A percentile compares a stretch with the other conserved stretches of the same genome.
These are phyloP conservation scores for Micropterix aruncella DNA, from an alignment of 2,888 invertebrate genomes.

Conservation along the genomic window DNA sequence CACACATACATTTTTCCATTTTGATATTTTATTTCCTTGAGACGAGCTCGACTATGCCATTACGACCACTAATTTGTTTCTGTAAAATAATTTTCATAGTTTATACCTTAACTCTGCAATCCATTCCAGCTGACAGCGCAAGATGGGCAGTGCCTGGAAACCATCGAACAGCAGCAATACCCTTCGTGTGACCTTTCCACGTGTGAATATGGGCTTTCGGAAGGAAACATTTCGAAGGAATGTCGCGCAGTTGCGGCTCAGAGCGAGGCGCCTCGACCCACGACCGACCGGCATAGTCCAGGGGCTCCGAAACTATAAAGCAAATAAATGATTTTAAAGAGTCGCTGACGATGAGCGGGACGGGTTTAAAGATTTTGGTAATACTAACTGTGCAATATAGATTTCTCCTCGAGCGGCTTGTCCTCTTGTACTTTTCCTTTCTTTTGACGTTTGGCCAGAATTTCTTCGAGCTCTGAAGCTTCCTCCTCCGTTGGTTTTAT, in stretches of 20 bases:
- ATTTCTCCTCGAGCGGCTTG: slow-evolving; percentile 89
- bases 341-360: background rate
- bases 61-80: too few relatives aligned
- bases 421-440: slow-evolving; percentile 81
- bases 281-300: slow-evolving; percentile 94
- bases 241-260: slow-evolving; percentile 46
- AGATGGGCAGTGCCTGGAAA: slow-evolving; percentile 91
- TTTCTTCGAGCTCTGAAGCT: slow-evolving; percentile 87
- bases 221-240: slow-evolving; percentile 90
- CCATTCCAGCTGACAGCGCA: slow-evolving; percentile 92
- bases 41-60: too few relatives aligned
- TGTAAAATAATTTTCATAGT: too few relatives aligned
- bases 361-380: background rate
- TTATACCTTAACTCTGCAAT: slow-evolving; percentile 81
- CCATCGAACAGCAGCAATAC: slow-evolving; percentile 89
- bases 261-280: slow-evolving; percentile 85
- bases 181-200: slow-evolving; percentile 96
- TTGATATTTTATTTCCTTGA: too few relatives aligned
- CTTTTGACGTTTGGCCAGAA: slow-evolving; percentile 82
- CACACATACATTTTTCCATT: too few relatives aligned
- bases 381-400: slow-evolving; percentile 74
- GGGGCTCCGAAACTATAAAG: slow-evolving; percentile 70
- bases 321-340: slow-evolving; percentile 4
- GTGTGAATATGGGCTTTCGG: slow-evolving; percentile 94
- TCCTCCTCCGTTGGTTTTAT: slow-evolving; percentile 89